These are phyloP conservation scores for Chrysoperla carnea DNA, from an alignment of 1,140 invertebrate genomes.

Conservation along the genomic window DNA sequence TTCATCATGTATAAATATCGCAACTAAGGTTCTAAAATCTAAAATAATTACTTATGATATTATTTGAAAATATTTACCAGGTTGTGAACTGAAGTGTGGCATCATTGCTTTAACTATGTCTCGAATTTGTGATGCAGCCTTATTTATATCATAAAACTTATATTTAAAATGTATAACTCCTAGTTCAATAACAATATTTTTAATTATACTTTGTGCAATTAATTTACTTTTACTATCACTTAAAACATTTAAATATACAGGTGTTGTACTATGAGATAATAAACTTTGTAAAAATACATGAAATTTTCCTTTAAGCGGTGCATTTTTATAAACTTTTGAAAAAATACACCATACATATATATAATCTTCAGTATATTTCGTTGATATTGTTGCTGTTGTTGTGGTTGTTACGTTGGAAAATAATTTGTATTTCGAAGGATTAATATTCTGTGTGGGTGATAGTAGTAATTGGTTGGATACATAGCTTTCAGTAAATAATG, in stretches of 20 bases:
- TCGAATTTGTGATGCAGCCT: slow-evolving; percentile 35
- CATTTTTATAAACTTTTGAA: slow-evolving; percentile 17
- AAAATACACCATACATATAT: slow-evolving; percentile 20
- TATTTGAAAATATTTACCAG: slow-evolving; percentile 33
- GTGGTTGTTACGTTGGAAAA: too few relatives aligned
- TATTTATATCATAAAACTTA: slow-evolving; percentile 39
- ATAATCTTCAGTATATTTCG: not conserved
- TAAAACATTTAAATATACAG: slow-evolving; percentile 46
- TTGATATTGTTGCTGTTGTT: not conserved
- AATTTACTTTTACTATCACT: slow-evolving; percentile 41
- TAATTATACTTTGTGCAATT: slow-evolving; percentile 35
- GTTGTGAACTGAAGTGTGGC: slow-evolving; percentile 55
- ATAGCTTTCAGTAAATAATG: too few relatives aligned
- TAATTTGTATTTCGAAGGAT: too few relatives aligned
- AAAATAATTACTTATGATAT: too few relatives aligned
- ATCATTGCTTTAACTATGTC: slow-evolving; percentile 51
- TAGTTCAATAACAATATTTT: slow-evolving; percentile 21
- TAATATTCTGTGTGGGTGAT: too few relatives aligned
- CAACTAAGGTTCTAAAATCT: too few relatives aligned
- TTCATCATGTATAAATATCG: too few relatives aligned
- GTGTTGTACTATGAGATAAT: slow-evolving; percentile 20
- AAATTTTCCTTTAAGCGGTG: slow-evolving; percentile 17
- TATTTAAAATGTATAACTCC: slow-evolving; percentile 25
- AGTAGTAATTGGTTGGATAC: too few relatives aligned
- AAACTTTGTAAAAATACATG: slow-evolving; percentile 16